Percentiles rank a stretch among this genome's conserved stretches.
phyloP scores from a whole-genome alignment of 2,113 vertebrate genomes.

The Guaruba guarouba region DNA sequence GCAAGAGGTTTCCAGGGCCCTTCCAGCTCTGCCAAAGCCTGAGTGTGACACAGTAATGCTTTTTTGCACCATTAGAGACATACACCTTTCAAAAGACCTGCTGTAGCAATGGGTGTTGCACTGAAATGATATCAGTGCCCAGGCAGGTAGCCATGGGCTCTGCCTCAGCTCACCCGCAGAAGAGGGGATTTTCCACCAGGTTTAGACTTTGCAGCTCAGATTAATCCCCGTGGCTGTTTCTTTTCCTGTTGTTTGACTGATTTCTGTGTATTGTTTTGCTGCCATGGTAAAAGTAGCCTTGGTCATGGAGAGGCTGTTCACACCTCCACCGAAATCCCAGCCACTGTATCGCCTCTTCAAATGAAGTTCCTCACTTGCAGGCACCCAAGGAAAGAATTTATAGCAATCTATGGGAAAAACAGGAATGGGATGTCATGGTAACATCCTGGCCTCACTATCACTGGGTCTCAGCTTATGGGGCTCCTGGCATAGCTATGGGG shows the following conservation, averaged over 20 bases:
- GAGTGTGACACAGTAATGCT: neutral
- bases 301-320: neutral
- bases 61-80: neutral
- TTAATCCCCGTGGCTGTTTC: neutral
- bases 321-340: neutral
- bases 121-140: neutral
- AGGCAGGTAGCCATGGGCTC: neutral
- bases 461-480: accelerated
- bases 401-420: neutral
- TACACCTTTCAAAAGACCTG: neutral
- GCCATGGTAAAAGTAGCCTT: neutral
- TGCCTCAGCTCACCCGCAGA: neutral
- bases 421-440: neutral
- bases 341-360: neutral
- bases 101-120: neutral
- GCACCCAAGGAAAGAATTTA: neutral
- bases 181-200: neutral
- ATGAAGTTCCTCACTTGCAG: neutral
- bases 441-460: neutral
- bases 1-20: neutral
- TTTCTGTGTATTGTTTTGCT: neutral
- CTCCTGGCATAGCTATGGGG: neutral
- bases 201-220: neutral
- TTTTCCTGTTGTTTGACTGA: neutral
- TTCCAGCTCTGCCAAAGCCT: neutral